Conservation (phyloP, 2,797 vertebrate genomes). For the Distichodus sexfasciatus region DNA sequence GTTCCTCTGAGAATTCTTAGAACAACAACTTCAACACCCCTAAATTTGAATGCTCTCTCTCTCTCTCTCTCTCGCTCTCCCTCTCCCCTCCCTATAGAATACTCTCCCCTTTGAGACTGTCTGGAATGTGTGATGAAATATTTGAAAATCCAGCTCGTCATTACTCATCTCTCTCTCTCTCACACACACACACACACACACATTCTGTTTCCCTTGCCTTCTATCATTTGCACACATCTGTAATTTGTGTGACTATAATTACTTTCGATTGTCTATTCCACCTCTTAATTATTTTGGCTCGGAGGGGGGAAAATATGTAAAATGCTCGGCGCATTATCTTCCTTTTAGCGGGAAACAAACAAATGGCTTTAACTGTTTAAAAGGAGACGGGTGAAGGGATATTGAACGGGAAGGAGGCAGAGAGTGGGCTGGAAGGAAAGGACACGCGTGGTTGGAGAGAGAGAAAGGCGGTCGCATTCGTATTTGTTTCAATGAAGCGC, state of each 20-base stretch:
- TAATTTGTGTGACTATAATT: background rate
- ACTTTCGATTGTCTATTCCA: background rate
- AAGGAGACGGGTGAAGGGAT: background rate
- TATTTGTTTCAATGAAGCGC: background rate
- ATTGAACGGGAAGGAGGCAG: background rate
- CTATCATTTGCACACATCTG: background rate
- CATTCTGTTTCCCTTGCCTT: background rate
- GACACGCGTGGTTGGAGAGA: background rate
- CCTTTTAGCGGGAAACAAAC: background rate
- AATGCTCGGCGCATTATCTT: background rate
- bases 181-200: background rate
- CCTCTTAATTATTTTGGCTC: conserved; percentile 1
- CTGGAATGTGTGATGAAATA: background rate
- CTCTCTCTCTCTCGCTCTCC: background rate
- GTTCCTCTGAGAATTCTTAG: conserved; percentile 6
- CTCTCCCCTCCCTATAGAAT: conserved; percentile 5
- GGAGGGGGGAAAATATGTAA: background rate
- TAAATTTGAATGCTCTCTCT: background rate
- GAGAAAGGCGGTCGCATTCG: too few species aligned
- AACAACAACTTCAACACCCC: background rate
- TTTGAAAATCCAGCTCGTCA: conserved; percentile 2
- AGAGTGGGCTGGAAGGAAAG: background rate
- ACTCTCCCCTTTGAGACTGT: conserved; percentile 4
- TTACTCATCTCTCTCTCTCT: background rate
- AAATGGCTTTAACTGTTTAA: background rate